Evolutionary conservation across 2,888 invertebrate species (phyloP).

Genomic region (Anthrax anthrax): DNA sequence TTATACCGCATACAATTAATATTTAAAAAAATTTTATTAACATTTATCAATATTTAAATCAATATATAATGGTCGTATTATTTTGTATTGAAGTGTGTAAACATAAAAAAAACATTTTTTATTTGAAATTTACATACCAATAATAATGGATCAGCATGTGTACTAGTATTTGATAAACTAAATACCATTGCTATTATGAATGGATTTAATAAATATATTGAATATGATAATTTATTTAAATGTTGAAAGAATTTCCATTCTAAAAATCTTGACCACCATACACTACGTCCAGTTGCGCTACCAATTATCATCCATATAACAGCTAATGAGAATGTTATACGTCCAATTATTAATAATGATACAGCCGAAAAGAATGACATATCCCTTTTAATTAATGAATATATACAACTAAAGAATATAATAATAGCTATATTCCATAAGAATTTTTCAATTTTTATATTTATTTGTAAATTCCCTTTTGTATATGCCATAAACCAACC

Average conservation of each 20-base stretch:
- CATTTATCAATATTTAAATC: no score
- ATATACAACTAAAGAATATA: slow-evolving; percentile 27
- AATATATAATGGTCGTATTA: no score
- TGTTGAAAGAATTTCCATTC: slow-evolving; percentile 31
- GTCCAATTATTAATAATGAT: slow-evolving; percentile 37
- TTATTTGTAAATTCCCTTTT: slow-evolving; percentile 20
- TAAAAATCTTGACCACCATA: slow-evolving; percentile 30
- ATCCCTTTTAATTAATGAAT: slow-evolving; percentile 30
- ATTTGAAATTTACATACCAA: slow-evolving; percentile 21
- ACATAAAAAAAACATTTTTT: slow-evolving; percentile 3
- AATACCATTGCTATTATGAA: slow-evolving; percentile 38
- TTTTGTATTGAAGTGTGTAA: no score
- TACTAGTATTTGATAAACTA: slow-evolving; percentile 27
- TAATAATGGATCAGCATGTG: slow-evolving; percentile 32
- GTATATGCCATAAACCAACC: slow-evolving; percentile 33
- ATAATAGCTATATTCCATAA: slow-evolving; percentile 27
- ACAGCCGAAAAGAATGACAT: slow-evolving; percentile 36
- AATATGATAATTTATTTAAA: slow-evolving; percentile 42
- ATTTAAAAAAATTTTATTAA: no score
- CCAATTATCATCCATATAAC: slow-evolving; percentile 43
- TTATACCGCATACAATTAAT: no score
- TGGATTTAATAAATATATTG: slow-evolving; percentile 44
- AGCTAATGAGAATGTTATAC: slow-evolving; percentile 40
- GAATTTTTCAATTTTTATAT: slow-evolving; percentile 21
- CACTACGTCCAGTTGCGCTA: slow-evolving; percentile 39